Evolutionary conservation across 1,140 invertebrate genomes (phyloP).

Genomic region (Ceratosolen fusciceps): DNA sequence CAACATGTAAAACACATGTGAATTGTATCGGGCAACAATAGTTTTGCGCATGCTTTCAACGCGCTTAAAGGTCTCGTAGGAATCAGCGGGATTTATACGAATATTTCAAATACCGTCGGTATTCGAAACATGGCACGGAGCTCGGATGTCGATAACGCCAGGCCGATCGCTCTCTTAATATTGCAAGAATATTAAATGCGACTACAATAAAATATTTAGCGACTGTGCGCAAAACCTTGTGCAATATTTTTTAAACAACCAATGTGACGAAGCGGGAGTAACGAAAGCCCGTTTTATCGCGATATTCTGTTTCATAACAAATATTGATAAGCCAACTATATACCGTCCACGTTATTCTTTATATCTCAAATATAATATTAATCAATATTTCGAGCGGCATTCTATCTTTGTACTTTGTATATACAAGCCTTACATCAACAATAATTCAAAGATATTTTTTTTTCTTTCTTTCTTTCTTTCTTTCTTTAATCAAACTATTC

Average conservation of each 20-base stretch:
- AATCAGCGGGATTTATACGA: no score
- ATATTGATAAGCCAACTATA: neutral
- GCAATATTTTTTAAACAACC: constrained; percentile 1
- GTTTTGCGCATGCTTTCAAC: neutral
- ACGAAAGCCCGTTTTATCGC: neutral
- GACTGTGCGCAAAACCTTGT: neutral
- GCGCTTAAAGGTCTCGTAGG: neutral
- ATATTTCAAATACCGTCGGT: no score
- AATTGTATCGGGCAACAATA: neutral
- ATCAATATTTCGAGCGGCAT: neutral
- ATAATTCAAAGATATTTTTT: no score
- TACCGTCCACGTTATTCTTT: neutral
- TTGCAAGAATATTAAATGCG: no score
- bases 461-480: no score
- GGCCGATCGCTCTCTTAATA: no score
- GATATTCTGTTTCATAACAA: neutral
- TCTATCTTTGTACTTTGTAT: neutral
- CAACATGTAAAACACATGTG: no score
- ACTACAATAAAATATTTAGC: no score
- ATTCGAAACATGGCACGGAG: no score
- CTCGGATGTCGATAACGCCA: no score
- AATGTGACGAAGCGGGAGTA: neutral
- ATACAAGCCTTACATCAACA: no score
- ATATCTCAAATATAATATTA: neutral
- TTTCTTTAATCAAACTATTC: no score